A percentile compares a stretch with the other conserved stretches of the same genome.
Evolutionary conservation across 2,888 invertebrate species (phyloP).

Genomic region (Lepidocyrtinus sp.): DNA sequence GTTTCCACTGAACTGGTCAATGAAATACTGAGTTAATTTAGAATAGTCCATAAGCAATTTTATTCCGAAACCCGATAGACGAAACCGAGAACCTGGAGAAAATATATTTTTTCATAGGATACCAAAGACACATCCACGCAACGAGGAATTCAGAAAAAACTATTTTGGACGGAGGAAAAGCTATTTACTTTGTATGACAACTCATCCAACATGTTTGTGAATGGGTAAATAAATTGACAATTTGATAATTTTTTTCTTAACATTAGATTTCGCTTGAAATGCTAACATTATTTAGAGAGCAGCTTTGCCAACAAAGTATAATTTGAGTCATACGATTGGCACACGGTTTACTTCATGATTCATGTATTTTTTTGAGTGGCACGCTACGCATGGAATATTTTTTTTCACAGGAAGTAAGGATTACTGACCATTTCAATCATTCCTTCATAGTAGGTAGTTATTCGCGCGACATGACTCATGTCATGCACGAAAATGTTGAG

Average conservation of each 20-base stretch:
- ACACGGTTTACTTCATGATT: not conserved
- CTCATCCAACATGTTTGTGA: constrained; percentile 40
- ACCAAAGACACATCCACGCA: not conserved
- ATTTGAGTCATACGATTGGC: not conserved
- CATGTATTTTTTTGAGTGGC: not conserved
- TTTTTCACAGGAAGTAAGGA: not conserved
- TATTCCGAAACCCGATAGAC: not conserved
- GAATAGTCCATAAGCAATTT: not conserved
- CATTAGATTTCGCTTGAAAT: not conserved
- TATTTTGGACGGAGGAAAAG: not conserved
- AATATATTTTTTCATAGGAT: not conserved
- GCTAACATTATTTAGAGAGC: too few species aligned
- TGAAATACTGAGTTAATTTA: not conserved
- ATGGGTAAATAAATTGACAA: constrained; percentile 34
- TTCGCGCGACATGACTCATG: not conserved
- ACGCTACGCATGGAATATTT: not conserved
- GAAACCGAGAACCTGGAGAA: not conserved
- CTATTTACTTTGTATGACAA: not conserved
- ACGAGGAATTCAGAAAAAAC: not conserved
- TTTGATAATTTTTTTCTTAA: not conserved
- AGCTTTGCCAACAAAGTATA: too few species aligned
- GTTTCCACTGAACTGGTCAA: not conserved
- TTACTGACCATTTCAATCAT: not conserved
- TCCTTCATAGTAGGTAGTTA: not conserved
- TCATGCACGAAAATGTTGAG: not conserved